Base-by-base conservation (phyloP, 1,140 invertebrate species). In the Pissodes strobi region DNA sequence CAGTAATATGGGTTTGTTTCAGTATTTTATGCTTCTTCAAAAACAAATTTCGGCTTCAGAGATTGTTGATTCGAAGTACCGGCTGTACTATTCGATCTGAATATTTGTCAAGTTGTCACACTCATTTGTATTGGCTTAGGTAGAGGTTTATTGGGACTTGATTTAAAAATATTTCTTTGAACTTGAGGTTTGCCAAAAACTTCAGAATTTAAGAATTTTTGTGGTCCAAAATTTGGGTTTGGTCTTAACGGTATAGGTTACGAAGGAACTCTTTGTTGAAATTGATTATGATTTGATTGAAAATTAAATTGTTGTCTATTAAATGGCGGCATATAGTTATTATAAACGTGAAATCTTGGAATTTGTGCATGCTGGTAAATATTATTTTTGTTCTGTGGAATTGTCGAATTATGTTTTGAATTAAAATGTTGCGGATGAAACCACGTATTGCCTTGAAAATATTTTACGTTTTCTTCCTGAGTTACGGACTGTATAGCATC, bases 91-190 rank as follows among this genome's bases (percentile, higher is more conserved):
- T 13, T 41, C 3, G 12, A 3, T 4, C 18, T 49, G 27, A 1
- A 43, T 58, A 18, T 60, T 13, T 46, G 25, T 21, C 55, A 8
- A 21, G 45, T 64, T 3, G 52, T 46, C 2, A 38, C 30, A 63
- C 60, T 64, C 64, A 66, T 66, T n/a, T 43, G 57, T 3, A 19
- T 21, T 10, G 64, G 46, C 39, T 15, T 34, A 13, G 49, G 22
- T 53, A 62, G 53, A 5, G 12, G 49, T 37, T 22, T 6, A 18
- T 62, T 61, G 37, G 23, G 49, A 55, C 55, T 62, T 25, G 57
- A 37, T 46, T 66, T 49, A n/a, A n/a, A 8, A 48, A 3, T 37
- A 56, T 64, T n/a, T n/a, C n/a, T 22, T 52, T 38, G 0, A 37
- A n/a, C n/a, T 13, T 49, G 45, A 13, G 21, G 49, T 18, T 49